Base-by-base conservation (phyloP, 2,797 vertebrate species). In the Protonibea diacanthus region DNA sequence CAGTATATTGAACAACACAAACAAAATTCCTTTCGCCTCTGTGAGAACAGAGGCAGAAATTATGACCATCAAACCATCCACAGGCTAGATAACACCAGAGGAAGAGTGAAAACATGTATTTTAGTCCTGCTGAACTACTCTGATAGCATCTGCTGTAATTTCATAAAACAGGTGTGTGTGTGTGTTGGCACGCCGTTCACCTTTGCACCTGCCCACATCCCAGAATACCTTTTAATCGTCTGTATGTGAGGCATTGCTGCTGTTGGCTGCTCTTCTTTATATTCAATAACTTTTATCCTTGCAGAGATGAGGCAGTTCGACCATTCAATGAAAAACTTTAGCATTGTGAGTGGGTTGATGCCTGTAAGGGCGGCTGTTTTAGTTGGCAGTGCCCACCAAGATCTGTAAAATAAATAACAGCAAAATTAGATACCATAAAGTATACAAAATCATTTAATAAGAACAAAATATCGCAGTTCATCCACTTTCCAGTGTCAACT, bases 351-450 rank as follows among this genome's bases (percentile, higher is more conserved):
- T 59, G 33, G 67, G 51, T n/a, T 62, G 80, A 75, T 65, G 74
- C 40, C 51, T 52, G 15, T 23, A 20, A 57, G 21, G 53, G 49
- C n/a, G 33, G 71, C n/a, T 72, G 29, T 52, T 53, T 65, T 38
- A 65, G 49, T 53, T 57, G 71, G 69, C 67, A 64, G 17, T 14
- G 58, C 18, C 57, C n/a, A 59, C 56, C 45, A 33, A 70, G 66
- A 57, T 56, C 33, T 60, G 40, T 61, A 12, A 84, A 91, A 93
- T 92, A 92, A 92, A 92, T 91, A 91, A 85, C 71, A 76, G 71
- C 66, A 74, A 80, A 86, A 76, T 64, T 7, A 70, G 61, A 38
- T 38, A 38, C 7, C 67, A 68, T 74, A 83, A 83, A 75, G 47
- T 14, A 80, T 79, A 73, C 40, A 64, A 82, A 87, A 78, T 72